phyloP scores from a whole-genome alignment of 1,140 invertebrate species.

The Pollicipes pollicipes region DNA sequence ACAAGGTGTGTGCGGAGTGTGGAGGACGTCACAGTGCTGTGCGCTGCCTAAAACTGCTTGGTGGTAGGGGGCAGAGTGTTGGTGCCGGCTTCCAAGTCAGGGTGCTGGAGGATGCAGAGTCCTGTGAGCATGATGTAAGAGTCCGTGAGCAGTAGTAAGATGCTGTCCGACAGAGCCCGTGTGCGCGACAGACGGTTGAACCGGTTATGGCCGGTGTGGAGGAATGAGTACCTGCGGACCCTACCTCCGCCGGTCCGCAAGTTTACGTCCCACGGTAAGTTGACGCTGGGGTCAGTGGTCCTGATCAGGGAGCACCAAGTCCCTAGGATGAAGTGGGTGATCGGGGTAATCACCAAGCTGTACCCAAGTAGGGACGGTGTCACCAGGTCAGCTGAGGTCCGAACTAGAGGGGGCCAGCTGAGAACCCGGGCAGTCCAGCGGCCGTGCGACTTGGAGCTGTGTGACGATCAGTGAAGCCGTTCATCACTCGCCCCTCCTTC shows the following conservation, averaged over 20 bases:
- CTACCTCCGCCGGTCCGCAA: neutral
- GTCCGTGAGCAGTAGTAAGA: no score
- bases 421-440: neutral
- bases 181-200: neutral
- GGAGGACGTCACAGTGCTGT: no score
- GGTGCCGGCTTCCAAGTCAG: neutral
- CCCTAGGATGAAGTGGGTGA: neutral
- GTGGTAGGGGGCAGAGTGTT: no score
- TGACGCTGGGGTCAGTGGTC: neutral
- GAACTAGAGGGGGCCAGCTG: neutral
- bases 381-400: neutral
- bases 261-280: neutral
- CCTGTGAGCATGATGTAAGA: no score
- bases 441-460: neutral
- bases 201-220: neutral
- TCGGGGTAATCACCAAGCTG: neutral
- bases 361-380: neutral
- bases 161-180: neutral
- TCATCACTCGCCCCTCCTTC: no score
- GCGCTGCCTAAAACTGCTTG: no score
- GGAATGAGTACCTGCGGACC: neutral
- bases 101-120: neutral
- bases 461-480: no score
- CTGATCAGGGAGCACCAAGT: neutral
- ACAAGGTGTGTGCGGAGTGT: no score